Evolutionary conservation across 2,797 vertebrate species (phyloP), one percentile per base, ranked within the genome.

Genomic region (Microchirus variegatus): DNA sequence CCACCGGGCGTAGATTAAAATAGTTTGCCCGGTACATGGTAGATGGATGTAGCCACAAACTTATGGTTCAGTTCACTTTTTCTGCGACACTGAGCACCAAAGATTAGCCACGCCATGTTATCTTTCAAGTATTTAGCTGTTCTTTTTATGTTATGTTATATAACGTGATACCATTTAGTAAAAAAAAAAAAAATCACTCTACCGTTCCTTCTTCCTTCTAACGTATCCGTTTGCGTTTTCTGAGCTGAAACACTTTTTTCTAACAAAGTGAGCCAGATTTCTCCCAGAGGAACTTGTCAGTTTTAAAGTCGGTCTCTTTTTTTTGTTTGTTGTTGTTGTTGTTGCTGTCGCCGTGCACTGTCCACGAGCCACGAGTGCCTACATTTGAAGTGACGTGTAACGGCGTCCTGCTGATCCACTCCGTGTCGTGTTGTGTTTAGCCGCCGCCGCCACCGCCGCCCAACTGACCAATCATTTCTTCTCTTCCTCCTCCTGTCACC

Each of bases 301-400:
- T 42, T 42, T 42, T 10, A 17, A 61, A 49, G 52, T 63, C 61
- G 53, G 46, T 47, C 57, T 53, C 58, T 46, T 52, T 48, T 12
- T 49, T 49, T 38, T 9, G 42, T 60, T 60, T 67, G 69, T 78
- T 18, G 3, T 37, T 15, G 5, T 42, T 18, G 14, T 31, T 36
- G 40, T 48, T 54, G 68, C 79, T 74, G 77, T 80, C 36, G 69
- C 81, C 75, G 69, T 82, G 84, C 83, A 84, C 79, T 86, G 82
- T 88, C 82, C 41, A 87, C 85, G 82, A 90, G 83, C 91, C 89
- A 73, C 35, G 77, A 87, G 91, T 91, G 91, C 90, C 89, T 92
- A 85, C 62, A 75, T 81, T 79, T 73, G 69, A 83, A 77, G 66
- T 83, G 80, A 81, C 61, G 50, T 71, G 22, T 40, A 59, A 75